A percentile compares a stretch with the other conserved stretches of the same genome.
These are phyloP conservation scores for Acromyrmex heyeri DNA, from an alignment of 1,140 invertebrate genomes.

Conservation along the genomic window DNA sequence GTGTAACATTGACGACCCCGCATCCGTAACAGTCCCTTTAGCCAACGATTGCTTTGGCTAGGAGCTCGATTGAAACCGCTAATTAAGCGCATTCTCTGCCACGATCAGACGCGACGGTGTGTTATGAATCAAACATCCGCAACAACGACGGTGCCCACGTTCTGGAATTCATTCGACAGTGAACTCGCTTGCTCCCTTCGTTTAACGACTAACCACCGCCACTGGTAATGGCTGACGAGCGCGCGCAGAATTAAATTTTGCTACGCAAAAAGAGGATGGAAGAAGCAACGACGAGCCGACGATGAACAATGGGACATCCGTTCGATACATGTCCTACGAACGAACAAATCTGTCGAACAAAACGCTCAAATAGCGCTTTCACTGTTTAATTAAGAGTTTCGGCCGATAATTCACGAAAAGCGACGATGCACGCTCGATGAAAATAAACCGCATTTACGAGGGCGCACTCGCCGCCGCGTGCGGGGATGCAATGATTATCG, in stretches of 20 bases:
- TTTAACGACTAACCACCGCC: conserved; percentile 53
- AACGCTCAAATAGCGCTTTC: conserved; percentile 56
- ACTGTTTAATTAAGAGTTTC: conserved; percentile 65
- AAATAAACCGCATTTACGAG: conserved; percentile 48
- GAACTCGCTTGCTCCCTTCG: conserved; percentile 41
- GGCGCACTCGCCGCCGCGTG: neutral
- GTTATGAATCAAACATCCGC: conserved; percentile 54
- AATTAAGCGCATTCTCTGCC: conserved; percentile 57
- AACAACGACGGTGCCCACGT: conserved; percentile 17
- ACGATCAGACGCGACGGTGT: conserved; percentile 42
- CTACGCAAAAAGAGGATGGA: conserved; percentile 35
- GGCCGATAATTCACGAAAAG: conserved; percentile 48
- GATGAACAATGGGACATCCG: neutral
- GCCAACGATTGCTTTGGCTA: conserved; percentile 48
- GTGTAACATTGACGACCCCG: conserved; percentile 20
- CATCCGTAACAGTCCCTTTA: neutral
- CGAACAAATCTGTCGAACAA: conserved; percentile 22
- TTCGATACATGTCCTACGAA: conserved; percentile 6
- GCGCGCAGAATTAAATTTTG: conserved; percentile 58
- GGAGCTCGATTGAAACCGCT: conserved; percentile 39
- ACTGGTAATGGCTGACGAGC: conserved; percentile 45
- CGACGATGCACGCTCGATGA: conserved; percentile 34
- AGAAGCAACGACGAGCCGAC: neutral
- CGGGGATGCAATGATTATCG: conserved; percentile 43
- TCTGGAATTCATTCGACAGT: conserved; percentile 38